These are phyloP conservation scores for Stramonita haemastoma DNA, from an alignment of 2,888 invertebrate genomes.

Conservation along the genomic window DNA sequence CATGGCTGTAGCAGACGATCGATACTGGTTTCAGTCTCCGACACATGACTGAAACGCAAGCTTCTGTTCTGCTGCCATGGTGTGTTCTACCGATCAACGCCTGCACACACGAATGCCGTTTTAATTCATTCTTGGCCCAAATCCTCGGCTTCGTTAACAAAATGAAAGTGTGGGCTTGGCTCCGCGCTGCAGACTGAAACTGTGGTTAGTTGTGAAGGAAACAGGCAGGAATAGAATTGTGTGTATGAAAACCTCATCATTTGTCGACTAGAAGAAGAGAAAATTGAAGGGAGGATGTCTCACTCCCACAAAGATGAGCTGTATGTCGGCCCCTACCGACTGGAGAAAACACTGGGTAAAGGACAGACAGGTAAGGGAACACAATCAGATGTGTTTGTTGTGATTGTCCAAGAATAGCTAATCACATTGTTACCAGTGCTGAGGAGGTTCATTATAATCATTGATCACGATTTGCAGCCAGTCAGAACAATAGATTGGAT, in stretches of 20 bases:
- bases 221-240: background rate
- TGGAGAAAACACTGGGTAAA: conserved; percentile 99
- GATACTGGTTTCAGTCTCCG: conserved; percentile 15
- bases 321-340: conserved; percentile 98
- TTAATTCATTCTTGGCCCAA: background rate
- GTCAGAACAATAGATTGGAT: too few species aligned
- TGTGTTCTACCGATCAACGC: background rate
- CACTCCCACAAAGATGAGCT: conserved; percentile 78
- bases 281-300: conserved; percentile 46
- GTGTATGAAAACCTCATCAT: background rate
- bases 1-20: conserved; percentile 41
- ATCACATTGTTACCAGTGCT: too few species aligned
- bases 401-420: background rate
- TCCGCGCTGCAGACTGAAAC: background rate
- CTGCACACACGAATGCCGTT: background rate
- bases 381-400: background rate
- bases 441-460: too few species aligned
- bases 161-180: conserved; percentile 17
- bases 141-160: background rate
- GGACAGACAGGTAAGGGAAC: conserved; percentile 82
- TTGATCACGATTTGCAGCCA: too few species aligned
- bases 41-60: background rate
- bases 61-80: conserved; percentile 7
- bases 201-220: background rate
- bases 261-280: conserved; percentile 2